phyloP scores from a whole-genome alignment of 2,888 invertebrate species.

The Drosophila quinaria region DNA sequence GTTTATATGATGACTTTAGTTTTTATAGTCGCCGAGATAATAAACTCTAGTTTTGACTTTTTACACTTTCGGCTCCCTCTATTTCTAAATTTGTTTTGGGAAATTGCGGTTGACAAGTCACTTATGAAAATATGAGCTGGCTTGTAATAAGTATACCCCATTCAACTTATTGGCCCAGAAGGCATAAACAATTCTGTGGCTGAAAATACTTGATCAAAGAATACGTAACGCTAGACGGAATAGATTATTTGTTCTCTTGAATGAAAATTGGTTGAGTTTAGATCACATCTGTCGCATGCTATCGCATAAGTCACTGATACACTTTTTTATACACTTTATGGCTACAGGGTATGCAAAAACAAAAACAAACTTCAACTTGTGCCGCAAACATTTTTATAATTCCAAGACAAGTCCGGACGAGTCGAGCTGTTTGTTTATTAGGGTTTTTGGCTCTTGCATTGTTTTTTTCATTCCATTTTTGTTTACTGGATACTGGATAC shows the following conservation, averaged over 20 bases:
- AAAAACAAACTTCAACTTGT: constrained; percentile 27
- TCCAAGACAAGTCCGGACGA: constrained; percentile 36
- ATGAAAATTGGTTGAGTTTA: no score
- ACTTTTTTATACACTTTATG: background rate
- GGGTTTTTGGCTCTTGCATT: constrained; percentile 28
- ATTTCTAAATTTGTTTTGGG: background rate
- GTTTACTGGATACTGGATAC: constrained; percentile 9
- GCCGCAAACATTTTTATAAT: constrained; percentile 37
- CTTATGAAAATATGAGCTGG: constrained; percentile 7
- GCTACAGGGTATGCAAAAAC: constrained; percentile 19
- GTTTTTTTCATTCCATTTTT: constrained; percentile 22
- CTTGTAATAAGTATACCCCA: constrained; percentile 16
- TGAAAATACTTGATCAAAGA: background rate
- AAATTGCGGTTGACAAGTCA: background rate
- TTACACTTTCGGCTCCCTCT: constrained; percentile 12
- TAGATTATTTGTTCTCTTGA: background rate
- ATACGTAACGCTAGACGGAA: background rate
- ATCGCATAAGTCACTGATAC: background rate
- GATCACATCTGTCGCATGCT: background rate
- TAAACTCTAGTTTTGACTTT: constrained; percentile 9
- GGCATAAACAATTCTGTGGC: constrained; percentile 3
- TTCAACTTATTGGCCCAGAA: constrained; percentile 17
- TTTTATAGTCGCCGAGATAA: constrained; percentile 18
- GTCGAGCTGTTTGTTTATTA: constrained; percentile 41
- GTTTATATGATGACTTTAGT: constrained; percentile 33